phyloP scores from a whole-genome alignment of 2,888 invertebrate species.

The Dendrolimus houi region DNA sequence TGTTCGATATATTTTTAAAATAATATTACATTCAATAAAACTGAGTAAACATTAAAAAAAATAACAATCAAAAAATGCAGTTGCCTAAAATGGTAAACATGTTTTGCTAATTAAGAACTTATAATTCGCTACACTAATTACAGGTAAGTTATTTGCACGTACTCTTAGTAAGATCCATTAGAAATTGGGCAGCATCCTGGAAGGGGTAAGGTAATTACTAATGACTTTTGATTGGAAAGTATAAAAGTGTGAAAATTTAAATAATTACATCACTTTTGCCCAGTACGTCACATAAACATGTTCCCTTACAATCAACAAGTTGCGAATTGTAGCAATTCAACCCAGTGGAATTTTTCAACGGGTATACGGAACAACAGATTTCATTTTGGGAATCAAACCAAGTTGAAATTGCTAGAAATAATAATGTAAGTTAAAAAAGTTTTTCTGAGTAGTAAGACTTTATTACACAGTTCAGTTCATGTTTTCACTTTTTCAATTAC shows the following conservation, averaged over 20 bases:
- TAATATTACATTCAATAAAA: not conserved
- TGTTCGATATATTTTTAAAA: not conserved
- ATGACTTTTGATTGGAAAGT: constrained; percentile 14
- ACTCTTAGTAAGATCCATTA: constrained; percentile 11
- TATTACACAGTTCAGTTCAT: too few species aligned
- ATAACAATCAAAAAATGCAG: not conserved
- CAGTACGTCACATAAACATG: constrained; percentile 23
- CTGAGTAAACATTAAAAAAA: not conserved
- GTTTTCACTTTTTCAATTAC: too few species aligned
- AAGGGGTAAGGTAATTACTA: constrained; percentile 23
- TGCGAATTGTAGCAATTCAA: not conserved
- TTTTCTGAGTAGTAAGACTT: too few species aligned
- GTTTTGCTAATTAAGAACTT: constrained; percentile 2
- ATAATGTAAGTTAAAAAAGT: too few species aligned
- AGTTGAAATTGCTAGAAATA: too few species aligned
- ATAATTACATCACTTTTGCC: constrained; percentile 21
- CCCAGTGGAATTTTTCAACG: too few species aligned
- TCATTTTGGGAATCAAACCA: too few species aligned
- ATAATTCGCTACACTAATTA: not conserved
- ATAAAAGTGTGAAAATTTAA: constrained; percentile 17
- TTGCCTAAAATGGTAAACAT: constrained; percentile 2
- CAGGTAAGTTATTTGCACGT: constrained; percentile 4
- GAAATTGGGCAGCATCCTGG: constrained; percentile 7
- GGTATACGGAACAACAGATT: too few species aligned
- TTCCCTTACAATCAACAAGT: constrained; percentile 10